Evolutionary conservation across 2,888 invertebrate genomes (phyloP).

Genomic region (Andrena camellia): DNA sequence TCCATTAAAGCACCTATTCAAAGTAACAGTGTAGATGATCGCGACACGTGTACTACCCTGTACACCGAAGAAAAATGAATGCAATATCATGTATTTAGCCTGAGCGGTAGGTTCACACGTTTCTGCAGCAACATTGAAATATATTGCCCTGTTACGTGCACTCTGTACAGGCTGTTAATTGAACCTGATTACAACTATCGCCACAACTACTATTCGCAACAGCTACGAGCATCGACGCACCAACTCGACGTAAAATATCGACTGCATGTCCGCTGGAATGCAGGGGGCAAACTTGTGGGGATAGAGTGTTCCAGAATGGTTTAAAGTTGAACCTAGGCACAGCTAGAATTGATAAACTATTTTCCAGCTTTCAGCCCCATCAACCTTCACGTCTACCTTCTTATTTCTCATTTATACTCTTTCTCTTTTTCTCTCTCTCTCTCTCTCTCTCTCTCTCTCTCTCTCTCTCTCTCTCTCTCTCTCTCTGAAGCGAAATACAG

Average conservation of each 20-base stretch:
- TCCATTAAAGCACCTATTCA: background rate
- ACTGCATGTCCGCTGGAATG: background rate
- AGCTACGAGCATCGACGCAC: conserved; percentile 4
- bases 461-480: background rate
- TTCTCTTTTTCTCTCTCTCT: background rate
- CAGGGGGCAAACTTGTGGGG: background rate
- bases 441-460: background rate
- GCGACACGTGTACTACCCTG: background rate
- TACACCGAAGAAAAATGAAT: background rate
- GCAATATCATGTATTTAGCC: background rate
- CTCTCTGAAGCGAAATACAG: conserved; percentile 12
- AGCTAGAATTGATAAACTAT: conserved; percentile 32
- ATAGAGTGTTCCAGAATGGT: conserved; percentile 8
- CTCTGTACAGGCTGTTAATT: conserved; percentile 38
- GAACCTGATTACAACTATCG: conserved; percentile 39
- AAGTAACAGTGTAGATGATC: background rate
- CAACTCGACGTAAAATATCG: conserved; percentile 39
- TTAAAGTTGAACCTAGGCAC: background rate
- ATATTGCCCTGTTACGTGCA: conserved; percentile 18
- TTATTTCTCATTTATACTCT: too few species aligned
- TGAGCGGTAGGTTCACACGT: background rate
- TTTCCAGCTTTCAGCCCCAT: conserved; percentile 21
- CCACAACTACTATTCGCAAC: conserved; percentile 12
- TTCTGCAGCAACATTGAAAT: conserved; percentile 21
- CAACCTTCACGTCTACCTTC: background rate